phyloP scores from a whole-genome alignment of 1,140 invertebrate species.

The Lasioglossum albipes region DNA sequence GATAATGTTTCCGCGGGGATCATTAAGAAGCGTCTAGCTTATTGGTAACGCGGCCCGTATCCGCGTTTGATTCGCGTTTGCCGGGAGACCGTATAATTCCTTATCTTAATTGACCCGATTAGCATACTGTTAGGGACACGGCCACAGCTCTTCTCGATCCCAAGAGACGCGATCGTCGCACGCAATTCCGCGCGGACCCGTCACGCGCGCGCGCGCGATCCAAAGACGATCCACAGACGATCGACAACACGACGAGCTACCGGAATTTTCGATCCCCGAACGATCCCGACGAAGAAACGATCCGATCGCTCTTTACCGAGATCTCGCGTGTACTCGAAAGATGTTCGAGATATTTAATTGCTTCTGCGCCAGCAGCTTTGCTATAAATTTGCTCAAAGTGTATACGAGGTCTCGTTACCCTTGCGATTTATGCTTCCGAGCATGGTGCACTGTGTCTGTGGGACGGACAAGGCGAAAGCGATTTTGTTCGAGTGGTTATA shows the following conservation, averaged over 20 bases:
- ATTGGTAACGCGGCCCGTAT: conserved; percentile 7
- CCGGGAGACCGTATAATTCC: conserved; percentile 36
- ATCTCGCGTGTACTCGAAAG: too few species aligned
- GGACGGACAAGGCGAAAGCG: too few species aligned
- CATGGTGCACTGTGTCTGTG: too few species aligned
- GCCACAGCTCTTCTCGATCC: neutral
- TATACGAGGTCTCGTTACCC: too few species aligned
- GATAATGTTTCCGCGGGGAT: conserved; percentile 20
- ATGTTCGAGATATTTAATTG: too few species aligned
- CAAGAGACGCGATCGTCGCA: conserved; percentile 24
- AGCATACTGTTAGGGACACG: conserved; percentile 33
- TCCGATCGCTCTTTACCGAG: too few species aligned
- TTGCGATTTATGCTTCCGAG: too few species aligned
- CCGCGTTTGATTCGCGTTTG: conserved; percentile 47
- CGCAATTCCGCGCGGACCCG: conserved; percentile 26
- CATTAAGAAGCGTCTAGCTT: conserved; percentile 37
- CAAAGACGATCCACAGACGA: neutral
- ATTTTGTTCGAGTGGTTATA: too few species aligned
- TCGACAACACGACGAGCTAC: conserved; percentile 10
- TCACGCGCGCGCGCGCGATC: conserved; percentile 18
- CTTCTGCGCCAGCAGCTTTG: too few species aligned
- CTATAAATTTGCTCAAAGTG: too few species aligned
- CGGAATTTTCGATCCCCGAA: conserved; percentile 22
- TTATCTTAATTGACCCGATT: conserved; percentile 53
- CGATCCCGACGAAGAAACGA: too few species aligned